Base-by-base conservation (phyloP, 2,113 vertebrate genomes). In the Catagonus wagneri region DNA sequence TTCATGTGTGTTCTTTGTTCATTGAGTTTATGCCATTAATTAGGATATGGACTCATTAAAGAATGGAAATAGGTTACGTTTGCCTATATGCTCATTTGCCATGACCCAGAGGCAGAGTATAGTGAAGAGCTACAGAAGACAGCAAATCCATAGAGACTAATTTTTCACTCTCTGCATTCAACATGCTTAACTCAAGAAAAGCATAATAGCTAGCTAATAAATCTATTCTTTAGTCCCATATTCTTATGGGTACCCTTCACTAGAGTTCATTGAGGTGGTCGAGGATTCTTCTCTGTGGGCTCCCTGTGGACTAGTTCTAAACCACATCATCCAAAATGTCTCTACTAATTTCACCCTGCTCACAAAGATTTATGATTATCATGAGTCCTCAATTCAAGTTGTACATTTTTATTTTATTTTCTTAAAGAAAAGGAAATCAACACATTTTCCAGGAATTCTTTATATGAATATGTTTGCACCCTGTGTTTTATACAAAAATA, bases 331-430 rank as follows among this genome's bases (percentile, higher is more conserved):
- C 86, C 52, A 61, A 34, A 76, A 58, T 54, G 63, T 65, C 72
- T 54, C 56, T 44, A 60, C 39, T 58, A 36, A 96, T 93, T 92
- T 90, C 66, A 60, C 29, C 50, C 71, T 72, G 11, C 52, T 88
- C 39, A 66, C 54, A 54, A 17, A 63, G 80, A 94, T 87, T 92
- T 92, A 86, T 58, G 60, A 87, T 95, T 78, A 89, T 89, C 69
- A 2, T 63, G 89, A 93, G 83, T 83, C 56, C 50, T 95, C 83
- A 86, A 69, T 78, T 86, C 76, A 92, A 89, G 65, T 68, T 92
- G 50, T 68, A 90, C 29, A 66, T 95, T 96, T 95, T 92, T 96
- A 74, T 87, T 96, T 95, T 87, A 71, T 80, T 96, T 94, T 83
- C 54, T 92, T 95, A 90, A 94, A 83, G 85, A 91, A 34, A 83